Percentiles rank a stretch among this genome's conserved stretches.
Conservation (phyloP, 2,888 invertebrate species). For the Arge pagana region DNA sequence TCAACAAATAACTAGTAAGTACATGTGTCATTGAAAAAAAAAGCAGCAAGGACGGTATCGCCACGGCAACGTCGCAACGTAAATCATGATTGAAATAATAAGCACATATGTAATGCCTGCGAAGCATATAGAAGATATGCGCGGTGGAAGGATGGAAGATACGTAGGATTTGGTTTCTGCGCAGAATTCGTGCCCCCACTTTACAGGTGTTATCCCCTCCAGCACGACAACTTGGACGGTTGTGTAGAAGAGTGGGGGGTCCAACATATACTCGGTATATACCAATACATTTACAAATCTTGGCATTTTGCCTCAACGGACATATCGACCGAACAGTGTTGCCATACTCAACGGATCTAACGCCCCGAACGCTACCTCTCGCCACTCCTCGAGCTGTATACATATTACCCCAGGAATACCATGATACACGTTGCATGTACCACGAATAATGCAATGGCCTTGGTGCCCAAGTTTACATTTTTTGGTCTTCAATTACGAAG, state of each 20-base stretch:
- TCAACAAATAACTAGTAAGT: constrained; percentile 1
- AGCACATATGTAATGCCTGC: constrained; percentile 50
- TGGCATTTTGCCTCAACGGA: constrained; percentile 59
- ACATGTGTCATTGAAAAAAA: not conserved
- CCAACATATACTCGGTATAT: constrained; percentile 36
- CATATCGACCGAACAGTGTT: constrained; percentile 58
- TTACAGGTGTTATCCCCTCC: constrained; percentile 33
- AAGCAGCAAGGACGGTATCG: not conserved
- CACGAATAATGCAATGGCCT: too few relatives aligned
- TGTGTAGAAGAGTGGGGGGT: constrained; percentile 40
- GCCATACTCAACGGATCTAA: constrained; percentile 49
- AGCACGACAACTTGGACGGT: constrained; percentile 39
- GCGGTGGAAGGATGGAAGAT: constrained; percentile 39
- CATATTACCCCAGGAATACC: constrained; percentile 38
- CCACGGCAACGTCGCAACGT: constrained; percentile 52
- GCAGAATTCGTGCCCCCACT: constrained; percentile 44
- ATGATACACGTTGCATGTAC: constrained; percentile 38
- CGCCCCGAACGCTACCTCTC: constrained; percentile 35
- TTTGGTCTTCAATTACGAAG: too few relatives aligned
- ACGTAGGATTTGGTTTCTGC: constrained; percentile 46
- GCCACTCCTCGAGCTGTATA: constrained; percentile 45
- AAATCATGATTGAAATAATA: constrained; percentile 58
- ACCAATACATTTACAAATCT: constrained; percentile 52
- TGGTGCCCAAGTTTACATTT: too few relatives aligned
- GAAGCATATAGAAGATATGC: constrained; percentile 44